Evolutionary conservation across 2,888 invertebrate species (phyloP).

Genomic region (Quadroppia sp.): DNA sequence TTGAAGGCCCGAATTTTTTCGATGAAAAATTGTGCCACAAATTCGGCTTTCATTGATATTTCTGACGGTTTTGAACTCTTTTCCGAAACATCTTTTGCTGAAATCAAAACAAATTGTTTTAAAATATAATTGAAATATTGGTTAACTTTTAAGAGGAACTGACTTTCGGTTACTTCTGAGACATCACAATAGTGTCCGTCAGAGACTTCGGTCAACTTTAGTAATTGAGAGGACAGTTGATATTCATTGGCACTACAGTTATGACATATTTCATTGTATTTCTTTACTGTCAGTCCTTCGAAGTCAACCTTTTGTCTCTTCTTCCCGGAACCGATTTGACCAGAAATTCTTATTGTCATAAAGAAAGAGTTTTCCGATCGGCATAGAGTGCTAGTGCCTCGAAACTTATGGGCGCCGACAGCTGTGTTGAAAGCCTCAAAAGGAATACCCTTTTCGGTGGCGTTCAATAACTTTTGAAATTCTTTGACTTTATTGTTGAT

Average conservation of each 20-base stretch:
- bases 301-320: neutral
- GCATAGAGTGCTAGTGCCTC: constrained; percentile 65
- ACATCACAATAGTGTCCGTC: no score
- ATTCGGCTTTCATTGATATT: constrained; percentile 16
- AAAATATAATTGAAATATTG: no score
- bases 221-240: no score
- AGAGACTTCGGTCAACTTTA: no score
- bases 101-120: no score
- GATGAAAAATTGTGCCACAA: constrained; percentile 22
- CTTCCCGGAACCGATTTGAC: no score
- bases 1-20: constrained; percentile 22
- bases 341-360: constrained; percentile 13
- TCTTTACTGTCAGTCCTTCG: neutral
- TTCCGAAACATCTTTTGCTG: no score
- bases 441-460: neutral
- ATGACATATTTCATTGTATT: neutral
- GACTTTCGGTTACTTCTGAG: no score
- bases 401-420: constrained; percentile 63
- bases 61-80: neutral
- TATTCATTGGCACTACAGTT: no score
- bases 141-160: no score
- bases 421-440: constrained; percentile 49
- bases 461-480: neutral
- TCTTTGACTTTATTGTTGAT: constrained; percentile 17
- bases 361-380: no score